Conservation (phyloP, 2,797 vertebrate genomes). For the Tiaroga cobitis region DNA sequence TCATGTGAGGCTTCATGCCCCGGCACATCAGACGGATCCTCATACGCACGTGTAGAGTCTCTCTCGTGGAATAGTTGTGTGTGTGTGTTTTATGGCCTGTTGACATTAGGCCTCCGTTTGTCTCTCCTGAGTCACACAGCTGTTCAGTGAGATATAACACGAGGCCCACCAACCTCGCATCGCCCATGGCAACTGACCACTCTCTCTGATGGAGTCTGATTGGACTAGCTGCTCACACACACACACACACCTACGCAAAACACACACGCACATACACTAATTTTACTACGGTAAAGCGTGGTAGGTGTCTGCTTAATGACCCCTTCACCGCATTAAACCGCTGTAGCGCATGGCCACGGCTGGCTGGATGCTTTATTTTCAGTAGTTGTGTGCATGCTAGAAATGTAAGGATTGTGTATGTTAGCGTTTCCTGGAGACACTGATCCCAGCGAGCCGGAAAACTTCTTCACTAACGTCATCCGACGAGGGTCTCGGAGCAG, state of each 20-base stretch:
- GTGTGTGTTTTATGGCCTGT: conserved; percentile 44
- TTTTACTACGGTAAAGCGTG: background rate
- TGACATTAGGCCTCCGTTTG: conserved; percentile 48
- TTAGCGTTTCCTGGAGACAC: conserved; percentile 42
- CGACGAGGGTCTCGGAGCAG: conserved; percentile 16
- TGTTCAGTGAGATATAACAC: conserved; percentile 71
- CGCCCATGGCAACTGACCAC: conserved; percentile 54
- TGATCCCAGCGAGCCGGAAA: conserved; percentile 39
- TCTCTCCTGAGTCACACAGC: conserved; percentile 70
- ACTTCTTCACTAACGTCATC: conserved; percentile 42
- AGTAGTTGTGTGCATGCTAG: background rate
- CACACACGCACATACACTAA: background rate
- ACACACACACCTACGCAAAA: no score
- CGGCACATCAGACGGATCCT: background rate
- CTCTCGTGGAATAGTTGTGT: conserved; percentile 40
- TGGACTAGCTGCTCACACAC: background rate
- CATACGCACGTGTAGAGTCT: background rate
- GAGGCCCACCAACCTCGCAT: conserved; percentile 55
- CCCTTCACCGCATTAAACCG: background rate
- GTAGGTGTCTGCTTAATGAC: background rate
- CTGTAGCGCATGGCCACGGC: background rate
- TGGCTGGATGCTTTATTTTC: background rate
- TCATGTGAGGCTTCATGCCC: background rate
- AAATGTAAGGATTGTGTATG: conserved; percentile 59
- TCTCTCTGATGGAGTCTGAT: background rate